Conservation (phyloP, 2,888 invertebrate genomes). For the Tachystola acroxantha region DNA sequence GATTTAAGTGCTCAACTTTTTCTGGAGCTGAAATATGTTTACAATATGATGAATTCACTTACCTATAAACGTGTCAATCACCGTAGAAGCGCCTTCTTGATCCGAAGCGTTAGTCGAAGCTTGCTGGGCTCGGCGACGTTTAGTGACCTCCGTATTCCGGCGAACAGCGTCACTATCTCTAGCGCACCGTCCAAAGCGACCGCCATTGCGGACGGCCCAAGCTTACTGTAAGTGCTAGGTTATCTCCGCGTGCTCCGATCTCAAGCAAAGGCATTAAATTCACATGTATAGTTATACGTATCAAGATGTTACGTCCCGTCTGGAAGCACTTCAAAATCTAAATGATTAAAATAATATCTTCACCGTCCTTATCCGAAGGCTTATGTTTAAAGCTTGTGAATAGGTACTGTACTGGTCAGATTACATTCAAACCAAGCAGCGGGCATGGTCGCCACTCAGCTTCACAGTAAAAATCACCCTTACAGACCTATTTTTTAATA, state of each 20-base stretch:
- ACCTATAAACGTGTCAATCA: conserved; percentile 53
- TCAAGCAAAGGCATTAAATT: conserved; percentile 74
- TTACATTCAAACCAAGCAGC: conserved; percentile 44
- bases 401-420: conserved; percentile 39
- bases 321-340: conserved; percentile 61
- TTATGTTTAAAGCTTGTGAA: conserved; percentile 59
- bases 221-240: conserved; percentile 78
- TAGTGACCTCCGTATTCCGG: conserved; percentile 64
- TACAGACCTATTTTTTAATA: conserved; percentile 44
- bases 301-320: conserved; percentile 60
- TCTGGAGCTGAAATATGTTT: conserved; percentile 66
- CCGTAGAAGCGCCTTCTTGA: conserved; percentile 71
- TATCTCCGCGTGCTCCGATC: conserved; percentile 76
- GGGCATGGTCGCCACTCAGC: conserved; percentile 68
- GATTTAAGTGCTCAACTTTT: conserved; percentile 67
- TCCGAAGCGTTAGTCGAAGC: conserved; percentile 78
- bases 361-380: conserved; percentile 46
- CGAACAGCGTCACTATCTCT: conserved; percentile 60
- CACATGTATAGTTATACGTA: conserved; percentile 57
- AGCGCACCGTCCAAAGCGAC: conserved; percentile 70
- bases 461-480: conserved; percentile 45
- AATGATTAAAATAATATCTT: conserved; percentile 41
- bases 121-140: conserved; percentile 68
- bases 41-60: conserved; percentile 51
- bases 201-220: conserved; percentile 65